A percentile compares a stretch with the other conserved stretches of the same genome.
phyloP scores from a whole-genome alignment of 2,113 vertebrate species.

The Mesoclemmys tuberculata region DNA sequence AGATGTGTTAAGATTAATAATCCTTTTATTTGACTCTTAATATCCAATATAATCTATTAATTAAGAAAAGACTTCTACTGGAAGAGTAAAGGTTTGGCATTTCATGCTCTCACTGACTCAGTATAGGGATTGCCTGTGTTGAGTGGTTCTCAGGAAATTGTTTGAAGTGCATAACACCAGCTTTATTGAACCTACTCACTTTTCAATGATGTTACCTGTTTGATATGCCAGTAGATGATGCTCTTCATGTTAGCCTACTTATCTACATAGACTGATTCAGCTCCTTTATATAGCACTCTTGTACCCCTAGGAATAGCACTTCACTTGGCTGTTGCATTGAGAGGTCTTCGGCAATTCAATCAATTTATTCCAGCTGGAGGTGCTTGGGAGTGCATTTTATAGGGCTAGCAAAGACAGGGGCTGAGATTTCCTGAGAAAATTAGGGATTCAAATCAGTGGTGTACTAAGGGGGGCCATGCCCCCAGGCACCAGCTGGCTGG shows the following conservation, averaged over 20 bases:
- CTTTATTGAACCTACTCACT: accelerated
- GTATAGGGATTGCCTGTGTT: accelerated
- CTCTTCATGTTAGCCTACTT: not conserved
- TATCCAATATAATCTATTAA: not conserved
- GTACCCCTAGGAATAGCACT: not conserved
- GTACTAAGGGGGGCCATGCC: not conserved
- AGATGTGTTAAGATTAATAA: not conserved
- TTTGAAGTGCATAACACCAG: accelerated
- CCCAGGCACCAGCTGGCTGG: no score
- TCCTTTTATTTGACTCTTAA: not conserved
- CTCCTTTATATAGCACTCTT: not conserved
- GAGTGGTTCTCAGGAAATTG: accelerated
- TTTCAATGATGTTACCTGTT: accelerated
- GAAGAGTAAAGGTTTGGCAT: not conserved
- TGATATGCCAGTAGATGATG: not conserved
- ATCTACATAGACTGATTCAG: not conserved
- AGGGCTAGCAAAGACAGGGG: accelerated
- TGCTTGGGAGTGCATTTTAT: accelerated
- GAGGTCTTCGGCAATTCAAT: constrained; percentile 22
- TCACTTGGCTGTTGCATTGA: constrained; percentile 29
- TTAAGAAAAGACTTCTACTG: not conserved
- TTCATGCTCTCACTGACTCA: accelerated
- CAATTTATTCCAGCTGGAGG: accelerated
- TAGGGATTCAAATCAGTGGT: not conserved
- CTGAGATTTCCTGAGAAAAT: not conserved